Evolutionary conservation across 1,140 invertebrate species (phyloP).

Genomic region (Polypedilum vanderplanki): DNA sequence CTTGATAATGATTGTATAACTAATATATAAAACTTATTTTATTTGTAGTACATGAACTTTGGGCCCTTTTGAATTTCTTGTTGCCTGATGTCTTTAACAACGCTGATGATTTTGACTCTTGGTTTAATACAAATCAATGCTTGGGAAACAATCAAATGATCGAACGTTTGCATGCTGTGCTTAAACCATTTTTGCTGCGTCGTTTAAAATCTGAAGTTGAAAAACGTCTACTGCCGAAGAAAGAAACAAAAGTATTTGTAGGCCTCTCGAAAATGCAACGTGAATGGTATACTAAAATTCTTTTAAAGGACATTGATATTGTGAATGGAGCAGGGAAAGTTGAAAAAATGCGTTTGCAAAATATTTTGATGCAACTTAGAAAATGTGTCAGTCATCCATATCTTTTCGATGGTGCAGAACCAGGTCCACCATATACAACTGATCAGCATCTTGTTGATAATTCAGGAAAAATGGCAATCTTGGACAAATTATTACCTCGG

Average conservation of each 20-base stretch:
- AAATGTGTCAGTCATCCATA: slow-evolving; percentile 99
- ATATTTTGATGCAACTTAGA: slow-evolving; percentile 97
- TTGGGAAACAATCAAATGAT: slow-evolving; percentile 87
- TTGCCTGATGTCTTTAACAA: slow-evolving; percentile 98
- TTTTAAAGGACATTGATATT: slow-evolving; percentile 99
- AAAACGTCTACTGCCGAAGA: slow-evolving; percentile 92
- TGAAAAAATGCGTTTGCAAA: slow-evolving; percentile 96
- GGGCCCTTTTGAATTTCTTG: slow-evolving; percentile 97
- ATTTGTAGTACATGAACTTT: slow-evolving; percentile 82
- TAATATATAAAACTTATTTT: slow-evolving; percentile 59
- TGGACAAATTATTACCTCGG: slow-evolving; percentile 92
- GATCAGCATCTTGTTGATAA: slow-evolving; percentile 95
- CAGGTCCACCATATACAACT: slow-evolving; percentile 97
- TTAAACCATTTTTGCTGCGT: slow-evolving; percentile 92
- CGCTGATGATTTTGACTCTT: slow-evolving; percentile 93
- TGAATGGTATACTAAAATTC: slow-evolving; percentile 97
- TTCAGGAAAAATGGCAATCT: slow-evolving; percentile 92
- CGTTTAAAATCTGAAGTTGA: slow-evolving; percentile 98
- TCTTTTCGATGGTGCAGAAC: slow-evolving; percentile 97
- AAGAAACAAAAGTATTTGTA: slow-evolving; percentile 92
- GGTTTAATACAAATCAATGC: slow-evolving; percentile 97
- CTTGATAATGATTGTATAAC: slow-evolving; percentile 52
- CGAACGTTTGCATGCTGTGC: slow-evolving; percentile 86
- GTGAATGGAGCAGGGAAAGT: slow-evolving; percentile 96
- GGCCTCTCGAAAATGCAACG: slow-evolving; percentile 98